Base-by-base conservation (phyloP, 2,113 vertebrate genomes). In the Brachirus orientalis region DNA sequence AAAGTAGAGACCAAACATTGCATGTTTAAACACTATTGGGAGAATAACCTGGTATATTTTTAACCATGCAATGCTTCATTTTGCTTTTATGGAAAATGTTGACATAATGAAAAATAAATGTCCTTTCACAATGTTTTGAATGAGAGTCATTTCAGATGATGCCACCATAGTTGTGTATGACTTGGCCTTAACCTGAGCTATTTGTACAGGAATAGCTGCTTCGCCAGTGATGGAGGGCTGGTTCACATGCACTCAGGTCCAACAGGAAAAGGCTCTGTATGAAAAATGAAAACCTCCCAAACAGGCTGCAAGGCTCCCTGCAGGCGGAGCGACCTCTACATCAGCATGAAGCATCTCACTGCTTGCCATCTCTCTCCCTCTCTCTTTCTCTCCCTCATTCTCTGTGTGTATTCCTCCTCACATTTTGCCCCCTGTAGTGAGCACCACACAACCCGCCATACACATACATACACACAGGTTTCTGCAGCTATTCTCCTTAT, bases 401-500 rank as follows among this genome's bases (percentile, higher is more conserved):
- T 3, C 3, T 28, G 28, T 28, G 62, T 46, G 47, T 33, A 35
- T 56, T 64, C 54, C 77, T 54, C 58, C 85, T 69, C 80, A 74
- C 63, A 69, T 8, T 19, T 37, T 10, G 22, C 66, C 63, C 55
- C 75, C 68, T 51, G 66, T 68, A 41, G 83, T 8, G 48, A 79
- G 47, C 64, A 41, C 76, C 69, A 60, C 55, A 71, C 73, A 28
- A 28, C 28, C 28, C 28, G 6, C 28, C 28, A 4, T 28, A 3
- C 18, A n/a, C 55, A 12, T 45, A 8, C 28, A 51, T 17, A 59
- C 61, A 72, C 72, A 58, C 58, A 55, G 12, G 72, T 38, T 72
- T 40, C 2, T 40, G 28, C 69, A 43, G 58, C 72, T 68, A 40
- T 75, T 56, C 53, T 64, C 63, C 58, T 72, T 71, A 28, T 3